A percentile compares a stretch with the other conserved stretches of the same genome.
These are phyloP conservation scores for Nemotelus nigrinus DNA, from an alignment of 2,888 invertebrate species.

Conservation along the genomic window DNA sequence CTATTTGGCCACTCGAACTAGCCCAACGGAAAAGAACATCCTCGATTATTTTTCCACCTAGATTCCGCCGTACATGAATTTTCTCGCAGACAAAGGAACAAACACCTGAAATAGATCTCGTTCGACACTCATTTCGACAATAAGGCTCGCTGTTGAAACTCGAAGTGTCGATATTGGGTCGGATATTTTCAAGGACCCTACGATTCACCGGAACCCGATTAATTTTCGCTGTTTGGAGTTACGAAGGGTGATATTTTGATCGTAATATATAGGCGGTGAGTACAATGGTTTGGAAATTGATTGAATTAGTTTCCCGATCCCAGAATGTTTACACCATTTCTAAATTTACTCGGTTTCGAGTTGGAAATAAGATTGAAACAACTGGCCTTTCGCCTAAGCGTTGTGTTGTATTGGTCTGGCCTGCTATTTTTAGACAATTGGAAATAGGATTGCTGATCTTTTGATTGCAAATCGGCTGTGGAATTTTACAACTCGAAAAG, in stretches of 20 bases:
- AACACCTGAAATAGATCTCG: constrained; percentile 15
- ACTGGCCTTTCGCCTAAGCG: background rate
- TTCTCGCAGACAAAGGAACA: background rate
- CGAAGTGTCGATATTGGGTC: constrained; percentile 17
- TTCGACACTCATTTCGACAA: constrained; percentile 39
- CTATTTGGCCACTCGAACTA: constrained; percentile 14
- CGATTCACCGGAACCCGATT: background rate
- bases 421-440: background rate
- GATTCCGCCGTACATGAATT: background rate
- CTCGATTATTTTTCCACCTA: background rate
- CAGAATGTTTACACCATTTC: constrained; percentile 18
- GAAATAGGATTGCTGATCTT: background rate
- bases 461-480: background rate
- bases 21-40: background rate
- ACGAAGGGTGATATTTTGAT: background rate
- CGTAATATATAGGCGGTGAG: constrained; percentile 17
- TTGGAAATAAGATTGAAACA: background rate
- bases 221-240: constrained; percentile 22
- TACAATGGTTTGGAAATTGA: constrained; percentile 23
- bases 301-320: background rate
- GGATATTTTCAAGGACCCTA: constrained; percentile 29
- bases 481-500: background rate
- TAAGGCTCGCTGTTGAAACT: constrained; percentile 31
- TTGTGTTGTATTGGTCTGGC: background rate
- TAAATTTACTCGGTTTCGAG: constrained; percentile 19